These are phyloP conservation scores for Naso thynnoides DNA, from an alignment of 2,797 vertebrate species.

Conservation along the genomic window DNA sequence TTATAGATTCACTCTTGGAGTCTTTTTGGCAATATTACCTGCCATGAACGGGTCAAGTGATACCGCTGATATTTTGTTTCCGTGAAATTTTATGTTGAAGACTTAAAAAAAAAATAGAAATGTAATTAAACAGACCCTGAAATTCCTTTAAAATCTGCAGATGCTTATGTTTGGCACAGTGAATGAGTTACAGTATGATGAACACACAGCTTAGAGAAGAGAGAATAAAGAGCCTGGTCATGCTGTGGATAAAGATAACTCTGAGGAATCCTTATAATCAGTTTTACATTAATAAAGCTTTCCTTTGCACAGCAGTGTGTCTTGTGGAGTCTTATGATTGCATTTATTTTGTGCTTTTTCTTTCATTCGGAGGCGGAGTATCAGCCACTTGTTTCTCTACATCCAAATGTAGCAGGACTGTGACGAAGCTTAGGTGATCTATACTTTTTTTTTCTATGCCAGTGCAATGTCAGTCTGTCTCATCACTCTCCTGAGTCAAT, in stretches of 20 bases:
- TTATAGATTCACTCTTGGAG: background rate
- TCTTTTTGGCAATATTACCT: background rate
- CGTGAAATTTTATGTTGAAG: conserved; percentile 5
- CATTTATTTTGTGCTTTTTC: conserved; percentile 41
- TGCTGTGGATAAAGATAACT: conserved; percentile 34
- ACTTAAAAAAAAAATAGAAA: conserved; percentile 5
- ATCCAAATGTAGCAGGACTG: conserved; percentile 7
- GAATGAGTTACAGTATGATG: conserved; percentile 31
- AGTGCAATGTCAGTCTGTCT: background rate
- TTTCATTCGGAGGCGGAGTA: conserved; percentile 20
- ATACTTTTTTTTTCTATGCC: background rate
- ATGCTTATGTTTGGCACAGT: background rate
- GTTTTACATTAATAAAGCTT: conserved; percentile 39
- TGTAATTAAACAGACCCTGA: background rate
- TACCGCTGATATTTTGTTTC: conserved; percentile 10
- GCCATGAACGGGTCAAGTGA: background rate
- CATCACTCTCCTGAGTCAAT: conserved; percentile 4
- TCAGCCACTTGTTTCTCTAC: conserved; percentile 3
- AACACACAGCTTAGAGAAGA: conserved; percentile 29
- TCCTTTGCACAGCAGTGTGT: conserved; percentile 7
- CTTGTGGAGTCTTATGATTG: conserved; percentile 69
- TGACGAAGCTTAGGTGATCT: conserved; percentile 24
- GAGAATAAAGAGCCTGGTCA: conserved; percentile 40
- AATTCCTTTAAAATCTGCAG: conserved; percentile 2
- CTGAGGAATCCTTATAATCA: conserved; percentile 52